Evolutionary conservation across 2,113 vertebrate genomes (phyloP).

Genomic region (Leiothrix lutea): DNA sequence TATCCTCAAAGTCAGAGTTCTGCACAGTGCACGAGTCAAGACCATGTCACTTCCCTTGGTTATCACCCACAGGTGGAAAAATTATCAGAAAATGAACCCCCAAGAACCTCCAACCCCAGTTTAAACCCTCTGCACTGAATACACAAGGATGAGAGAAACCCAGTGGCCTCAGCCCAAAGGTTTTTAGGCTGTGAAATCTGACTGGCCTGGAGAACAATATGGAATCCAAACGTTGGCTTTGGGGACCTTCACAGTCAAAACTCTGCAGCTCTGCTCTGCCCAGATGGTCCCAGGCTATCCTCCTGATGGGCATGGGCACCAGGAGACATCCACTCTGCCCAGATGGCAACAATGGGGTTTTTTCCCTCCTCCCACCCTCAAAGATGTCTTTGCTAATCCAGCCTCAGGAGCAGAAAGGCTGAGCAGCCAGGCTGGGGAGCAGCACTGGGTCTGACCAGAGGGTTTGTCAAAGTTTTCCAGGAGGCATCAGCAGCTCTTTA

Average conservation of each 20-base stretch:
- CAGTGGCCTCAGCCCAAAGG: neutral
- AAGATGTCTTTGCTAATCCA: neutral
- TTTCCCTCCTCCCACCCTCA: neutral
- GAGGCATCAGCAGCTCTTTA: constrained; percentile 33
- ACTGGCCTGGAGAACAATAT: neutral
- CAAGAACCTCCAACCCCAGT: neutral
- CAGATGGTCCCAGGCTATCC: neutral
- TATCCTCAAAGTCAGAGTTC: neutral
- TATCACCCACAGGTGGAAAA: neutral
- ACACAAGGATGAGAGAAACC: accelerated
- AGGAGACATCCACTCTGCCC: neutral
- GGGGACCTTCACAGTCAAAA: neutral
- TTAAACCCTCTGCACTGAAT: neutral
- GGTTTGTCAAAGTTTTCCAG: constrained; percentile 41
- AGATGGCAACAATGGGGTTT: neutral
- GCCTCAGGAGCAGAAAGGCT: neutral
- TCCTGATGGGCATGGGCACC: neutral
- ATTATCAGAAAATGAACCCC: neutral
- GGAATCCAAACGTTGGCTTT: neutral
- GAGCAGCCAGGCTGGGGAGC: neutral
- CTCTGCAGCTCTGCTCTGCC: neutral
- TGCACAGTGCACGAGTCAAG: neutral
- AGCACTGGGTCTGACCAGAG: neutral
- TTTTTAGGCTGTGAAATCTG: neutral
- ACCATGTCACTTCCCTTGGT: neutral